phyloP scores from a whole-genome alignment of 2,797 vertebrate species.

The Peromyscus melanophrys region DNA sequence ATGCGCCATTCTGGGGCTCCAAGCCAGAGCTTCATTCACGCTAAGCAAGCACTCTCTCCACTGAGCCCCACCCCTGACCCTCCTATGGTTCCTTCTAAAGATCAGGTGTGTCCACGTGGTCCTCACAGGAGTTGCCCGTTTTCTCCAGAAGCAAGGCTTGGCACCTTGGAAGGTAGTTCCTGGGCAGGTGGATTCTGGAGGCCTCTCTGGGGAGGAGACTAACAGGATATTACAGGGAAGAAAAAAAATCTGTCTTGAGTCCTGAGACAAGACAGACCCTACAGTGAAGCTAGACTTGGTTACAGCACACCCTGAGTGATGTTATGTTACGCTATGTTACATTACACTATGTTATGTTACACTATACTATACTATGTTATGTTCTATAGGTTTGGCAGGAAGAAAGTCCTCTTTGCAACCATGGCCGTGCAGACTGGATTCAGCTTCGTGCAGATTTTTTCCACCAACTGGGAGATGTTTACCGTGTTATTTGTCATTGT shows the following conservation, averaged over 20 bases:
- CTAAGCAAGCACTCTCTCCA: neutral
- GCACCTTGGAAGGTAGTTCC: neutral
- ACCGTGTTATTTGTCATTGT: conserved; percentile 90
- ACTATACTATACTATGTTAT: neutral
- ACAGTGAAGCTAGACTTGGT: neutral
- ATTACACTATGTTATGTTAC: neutral
- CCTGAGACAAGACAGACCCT: neutral
- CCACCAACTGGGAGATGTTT: conserved; percentile 93
- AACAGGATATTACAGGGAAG: neutral
- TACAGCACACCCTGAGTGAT: neutral
- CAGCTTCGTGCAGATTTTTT: conserved; percentile 93
- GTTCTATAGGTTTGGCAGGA: conserved; percentile 91
- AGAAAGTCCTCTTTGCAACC: conserved; percentile 90
- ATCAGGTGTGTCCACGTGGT: neutral
- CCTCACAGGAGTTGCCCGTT: neutral
- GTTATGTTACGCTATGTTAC: neutral
- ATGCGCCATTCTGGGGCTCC: neutral
- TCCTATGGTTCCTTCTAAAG: neutral
- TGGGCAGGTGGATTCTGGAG: neutral
- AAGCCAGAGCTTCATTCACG: neutral
- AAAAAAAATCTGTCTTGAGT: neutral
- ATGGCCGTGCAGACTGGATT: conserved; percentile 92
- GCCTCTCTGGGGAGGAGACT: neutral
- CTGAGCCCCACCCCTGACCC: neutral
- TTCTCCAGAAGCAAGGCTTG: neutral